phyloP scores from a whole-genome alignment of 1,140 invertebrate species.

The Drosophila ohnishii region DNA sequence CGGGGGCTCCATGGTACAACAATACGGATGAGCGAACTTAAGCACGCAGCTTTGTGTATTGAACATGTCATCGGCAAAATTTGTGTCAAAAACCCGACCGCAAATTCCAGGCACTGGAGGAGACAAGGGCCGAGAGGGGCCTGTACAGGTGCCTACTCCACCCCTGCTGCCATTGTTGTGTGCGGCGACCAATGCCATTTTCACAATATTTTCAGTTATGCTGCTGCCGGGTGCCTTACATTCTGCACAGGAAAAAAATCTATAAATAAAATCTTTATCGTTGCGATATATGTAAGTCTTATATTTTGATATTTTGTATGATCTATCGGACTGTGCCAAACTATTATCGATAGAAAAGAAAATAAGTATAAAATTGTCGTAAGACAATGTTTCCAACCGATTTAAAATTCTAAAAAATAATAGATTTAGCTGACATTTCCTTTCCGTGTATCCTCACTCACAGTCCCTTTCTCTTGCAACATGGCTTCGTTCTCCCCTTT shows the following conservation, averaged over 20 bases:
- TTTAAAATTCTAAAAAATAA: not conserved
- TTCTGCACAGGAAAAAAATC: not conserved
- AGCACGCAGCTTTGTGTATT: conserved; percentile 79
- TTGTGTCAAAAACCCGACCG: conserved; percentile 72
- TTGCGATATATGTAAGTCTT: too few species aligned
- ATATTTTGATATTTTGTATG: too few species aligned
- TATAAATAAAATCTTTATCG: too few species aligned
- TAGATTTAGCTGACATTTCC: not conserved
- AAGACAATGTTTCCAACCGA: too few species aligned
- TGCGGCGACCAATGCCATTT: conserved; percentile 57
- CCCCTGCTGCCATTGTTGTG: conserved; percentile 55
- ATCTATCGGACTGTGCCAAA: too few species aligned
- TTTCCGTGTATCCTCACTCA: not conserved
- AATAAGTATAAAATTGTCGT: too few species aligned
- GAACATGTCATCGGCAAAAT: conserved; percentile 78
- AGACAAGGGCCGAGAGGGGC: not conserved
- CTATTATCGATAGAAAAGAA: too few species aligned
- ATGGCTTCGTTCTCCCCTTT: conserved; percentile 46
- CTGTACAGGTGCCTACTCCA: conserved; percentile 20
- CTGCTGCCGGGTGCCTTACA: conserved; percentile 9
- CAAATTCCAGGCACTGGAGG: conserved; percentile 44
- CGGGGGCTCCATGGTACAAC: conserved; percentile 50
- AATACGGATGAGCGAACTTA: conserved; percentile 67
- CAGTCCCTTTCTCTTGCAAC: conserved; percentile 12
- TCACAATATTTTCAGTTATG: conserved; percentile 72